Percentiles rank a stretch among this genome's conserved stretches.
These are phyloP conservation scores for Synergus umbraculus DNA, from an alignment of 2,888 invertebrate genomes.

Conservation along the genomic window DNA sequence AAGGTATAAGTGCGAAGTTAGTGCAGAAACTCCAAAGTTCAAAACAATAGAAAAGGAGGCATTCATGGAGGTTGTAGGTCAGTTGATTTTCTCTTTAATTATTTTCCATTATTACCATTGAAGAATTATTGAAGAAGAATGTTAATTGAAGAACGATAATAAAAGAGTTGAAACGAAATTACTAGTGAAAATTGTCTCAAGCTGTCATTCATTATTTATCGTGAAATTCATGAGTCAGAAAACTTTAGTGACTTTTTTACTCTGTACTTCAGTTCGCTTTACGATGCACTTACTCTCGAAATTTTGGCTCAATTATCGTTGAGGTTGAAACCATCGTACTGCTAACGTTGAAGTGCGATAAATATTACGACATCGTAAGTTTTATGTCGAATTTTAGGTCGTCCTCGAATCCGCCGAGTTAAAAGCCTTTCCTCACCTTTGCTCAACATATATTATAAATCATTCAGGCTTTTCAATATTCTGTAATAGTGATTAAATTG, in stretches of 20 bases:
- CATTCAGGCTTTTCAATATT: no score
- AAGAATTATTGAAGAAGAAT: no score
- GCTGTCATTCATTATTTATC: no score
- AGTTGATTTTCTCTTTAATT: constrained; percentile 61
- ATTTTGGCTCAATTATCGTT: not conserved
- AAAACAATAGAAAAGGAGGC: constrained; percentile 77
- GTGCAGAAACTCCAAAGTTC: constrained; percentile 78
- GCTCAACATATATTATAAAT: no score
- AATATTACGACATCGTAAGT: constrained; percentile 64
- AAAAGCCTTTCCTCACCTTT: not conserved
- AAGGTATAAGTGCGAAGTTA: constrained; percentile 78
- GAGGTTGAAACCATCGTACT: not conserved
- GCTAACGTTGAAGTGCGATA: constrained; percentile 60
- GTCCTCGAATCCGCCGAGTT: not conserved
- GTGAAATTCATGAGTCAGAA: not conserved
- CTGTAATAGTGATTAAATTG: no score
- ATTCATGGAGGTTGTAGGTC: constrained; percentile 79
- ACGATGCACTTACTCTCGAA: not conserved
- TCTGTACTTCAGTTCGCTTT: not conserved
- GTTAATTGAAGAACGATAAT: no score
- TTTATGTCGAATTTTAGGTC: constrained; percentile 46
- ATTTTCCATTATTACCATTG: no score
- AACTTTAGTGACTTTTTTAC: not conserved
- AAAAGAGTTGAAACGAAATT: no score
- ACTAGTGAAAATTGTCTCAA: no score